phyloP scores from a whole-genome alignment of 2,888 invertebrate species.

The Thelaira solivaga region DNA sequence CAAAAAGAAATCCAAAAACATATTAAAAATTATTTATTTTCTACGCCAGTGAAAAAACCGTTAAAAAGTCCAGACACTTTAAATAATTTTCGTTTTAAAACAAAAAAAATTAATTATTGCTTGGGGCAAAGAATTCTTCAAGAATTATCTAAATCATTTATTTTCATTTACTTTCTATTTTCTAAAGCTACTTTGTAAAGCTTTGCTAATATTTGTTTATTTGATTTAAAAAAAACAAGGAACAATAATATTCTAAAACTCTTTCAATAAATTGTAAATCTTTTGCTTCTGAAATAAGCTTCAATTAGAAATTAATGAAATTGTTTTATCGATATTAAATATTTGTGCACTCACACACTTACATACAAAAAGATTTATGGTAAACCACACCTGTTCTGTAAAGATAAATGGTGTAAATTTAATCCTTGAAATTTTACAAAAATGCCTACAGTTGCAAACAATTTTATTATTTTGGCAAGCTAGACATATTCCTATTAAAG shows the following conservation, averaged over 20 bases:
- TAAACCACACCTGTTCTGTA: not conserved
- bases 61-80: too few species aligned
- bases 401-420: constrained; percentile 27
- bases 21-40: too few species aligned
- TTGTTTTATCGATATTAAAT: constrained; percentile 41
- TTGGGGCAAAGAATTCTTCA: too few species aligned
- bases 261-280: not conserved
- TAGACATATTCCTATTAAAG: constrained; percentile 42
- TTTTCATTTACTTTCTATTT: too few species aligned
- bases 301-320: constrained; percentile 35
- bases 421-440: not conserved
- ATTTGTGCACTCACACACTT: not conserved
- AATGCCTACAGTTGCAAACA: not conserved
- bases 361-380: not conserved
- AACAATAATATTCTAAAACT: not conserved
- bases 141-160: too few species aligned
- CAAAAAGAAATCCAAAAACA: too few species aligned
- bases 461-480: not conserved
- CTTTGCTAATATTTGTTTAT: too few species aligned
- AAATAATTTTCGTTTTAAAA: too few species aligned
- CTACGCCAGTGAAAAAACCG: too few species aligned
- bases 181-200: too few species aligned
- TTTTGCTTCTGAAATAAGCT: not conserved
- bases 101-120: too few species aligned
- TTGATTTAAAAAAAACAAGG: too few species aligned